A percentile compares a stretch with the other conserved stretches of the same genome.
phyloP scores from a whole-genome alignment of 1,140 invertebrate genomes.

The fruit fly (Drosophila melanogaster) region DNA sequence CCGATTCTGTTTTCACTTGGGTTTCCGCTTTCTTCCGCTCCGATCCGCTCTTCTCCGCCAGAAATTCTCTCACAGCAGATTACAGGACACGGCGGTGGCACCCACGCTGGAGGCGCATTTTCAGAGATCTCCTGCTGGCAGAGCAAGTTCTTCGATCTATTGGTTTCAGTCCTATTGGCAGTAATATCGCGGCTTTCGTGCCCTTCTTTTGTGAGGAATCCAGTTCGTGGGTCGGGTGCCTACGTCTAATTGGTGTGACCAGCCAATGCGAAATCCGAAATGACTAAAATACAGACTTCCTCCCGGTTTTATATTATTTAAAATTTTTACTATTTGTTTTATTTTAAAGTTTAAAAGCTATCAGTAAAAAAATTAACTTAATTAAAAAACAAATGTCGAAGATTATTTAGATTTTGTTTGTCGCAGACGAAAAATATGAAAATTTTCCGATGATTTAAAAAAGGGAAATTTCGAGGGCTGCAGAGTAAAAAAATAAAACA shows the following conservation, averaged over 20 bases:
- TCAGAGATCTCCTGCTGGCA: constrained; percentile 29
- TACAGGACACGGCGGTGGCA: constrained; percentile 32
- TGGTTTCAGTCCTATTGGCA: constrained; percentile 1
- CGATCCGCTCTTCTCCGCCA: constrained; percentile 13
- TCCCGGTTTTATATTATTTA: not conserved
- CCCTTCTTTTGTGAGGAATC: constrained; percentile 37
- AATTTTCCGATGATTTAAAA: not conserved
- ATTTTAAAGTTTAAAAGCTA: not conserved
- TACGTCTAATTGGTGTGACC: constrained; percentile 14
- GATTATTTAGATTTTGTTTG: not conserved
- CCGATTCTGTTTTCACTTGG: constrained; percentile 53
- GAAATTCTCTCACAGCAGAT: constrained; percentile 5
- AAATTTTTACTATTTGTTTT: not conserved
- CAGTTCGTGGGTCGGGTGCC: constrained; percentile 7
- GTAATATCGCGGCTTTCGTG: constrained; percentile 18
- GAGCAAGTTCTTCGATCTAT: constrained; percentile 7
- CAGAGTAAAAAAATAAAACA: not conserved
- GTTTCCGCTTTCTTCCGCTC: constrained; percentile 10
- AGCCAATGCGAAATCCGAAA: not conserved
- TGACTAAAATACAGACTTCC: not conserved
- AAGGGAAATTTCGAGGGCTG: constrained; percentile 3
- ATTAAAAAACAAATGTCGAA: not conserved
- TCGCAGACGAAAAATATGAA: not conserved
- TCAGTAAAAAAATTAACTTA: not conserved
- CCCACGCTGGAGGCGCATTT: constrained; percentile 50